Conservation (phyloP, 2,888 invertebrate species). For the Liodrosophila aerea region DNA sequence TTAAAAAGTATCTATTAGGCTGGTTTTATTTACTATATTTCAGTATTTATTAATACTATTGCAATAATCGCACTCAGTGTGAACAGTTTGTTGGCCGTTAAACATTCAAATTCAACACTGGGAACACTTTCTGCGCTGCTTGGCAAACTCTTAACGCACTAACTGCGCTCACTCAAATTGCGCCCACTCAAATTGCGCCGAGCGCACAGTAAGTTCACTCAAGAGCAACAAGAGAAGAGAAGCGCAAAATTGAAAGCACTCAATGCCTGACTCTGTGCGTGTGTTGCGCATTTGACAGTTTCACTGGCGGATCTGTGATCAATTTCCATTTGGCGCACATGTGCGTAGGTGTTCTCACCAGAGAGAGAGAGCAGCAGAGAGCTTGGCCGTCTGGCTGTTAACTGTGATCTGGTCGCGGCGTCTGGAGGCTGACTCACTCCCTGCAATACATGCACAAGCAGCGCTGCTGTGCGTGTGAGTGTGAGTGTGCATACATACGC, state of each 20-base stretch:
- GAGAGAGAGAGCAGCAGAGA: conserved; percentile 2
- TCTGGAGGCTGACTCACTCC: conserved; percentile 53
- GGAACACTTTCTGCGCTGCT: no score
- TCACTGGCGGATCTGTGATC: conserved; percentile 24
- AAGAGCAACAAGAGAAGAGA: no score
- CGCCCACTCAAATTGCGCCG: no score
- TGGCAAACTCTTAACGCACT: no score
- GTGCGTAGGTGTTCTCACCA: conserved; percentile 42
- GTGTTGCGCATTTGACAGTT: neutral
- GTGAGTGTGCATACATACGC: conserved; percentile 20
- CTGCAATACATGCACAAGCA: conserved; percentile 9
- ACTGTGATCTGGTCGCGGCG: conserved; percentile 36
- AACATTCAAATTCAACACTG: no score
- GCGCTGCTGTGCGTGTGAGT: neutral
- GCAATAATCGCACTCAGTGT: no score
- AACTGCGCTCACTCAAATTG: no score
- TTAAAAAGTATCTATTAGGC: no score
- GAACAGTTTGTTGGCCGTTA: no score
- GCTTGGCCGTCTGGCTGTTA: conserved; percentile 29
- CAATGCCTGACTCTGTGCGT: conserved; percentile 3
- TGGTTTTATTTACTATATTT: no score
- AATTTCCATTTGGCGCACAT: conserved; percentile 15
- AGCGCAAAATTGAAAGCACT: neutral
- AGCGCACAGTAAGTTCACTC: no score
- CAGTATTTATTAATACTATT: no score